A percentile compares a stretch with the other conserved stretches of the same genome.
Conservation (phyloP, 2,888 invertebrate species). For the Hoplodrina blanda region DNA sequence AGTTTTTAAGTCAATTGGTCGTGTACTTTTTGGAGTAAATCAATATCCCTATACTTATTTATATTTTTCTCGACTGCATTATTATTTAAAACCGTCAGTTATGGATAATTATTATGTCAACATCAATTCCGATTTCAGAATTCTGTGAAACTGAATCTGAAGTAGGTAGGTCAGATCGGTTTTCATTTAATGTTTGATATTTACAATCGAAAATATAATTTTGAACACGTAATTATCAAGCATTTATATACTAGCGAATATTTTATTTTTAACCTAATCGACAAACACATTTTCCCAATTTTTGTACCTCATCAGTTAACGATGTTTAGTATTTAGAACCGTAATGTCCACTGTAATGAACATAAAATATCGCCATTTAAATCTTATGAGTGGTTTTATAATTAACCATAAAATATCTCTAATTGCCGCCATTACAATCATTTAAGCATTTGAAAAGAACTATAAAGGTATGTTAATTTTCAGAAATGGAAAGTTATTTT, state of each 20-base stretch:
- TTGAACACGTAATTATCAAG: background rate
- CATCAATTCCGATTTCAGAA: background rate
- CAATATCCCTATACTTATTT: too few relatives aligned
- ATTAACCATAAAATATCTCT: slow-evolving; percentile 44
- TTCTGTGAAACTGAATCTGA: background rate
- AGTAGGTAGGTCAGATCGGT: background rate
- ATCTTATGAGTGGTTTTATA: slow-evolving; percentile 25
- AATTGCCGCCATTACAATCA: slow-evolving; percentile 29
- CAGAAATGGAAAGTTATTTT: slow-evolving; percentile 35
- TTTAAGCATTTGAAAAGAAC: slow-evolving; percentile 30
- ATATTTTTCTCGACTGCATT: too few relatives aligned
- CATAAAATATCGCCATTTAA: slow-evolving; percentile 37
- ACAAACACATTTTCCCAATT: background rate
- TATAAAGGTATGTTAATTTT: slow-evolving; percentile 4
- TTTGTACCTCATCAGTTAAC: background rate
- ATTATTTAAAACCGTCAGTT: too few relatives aligned
- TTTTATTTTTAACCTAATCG: background rate
- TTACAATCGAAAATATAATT: slow-evolving; percentile 1
- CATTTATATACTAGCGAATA: background rate
- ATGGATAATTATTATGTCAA: background rate
- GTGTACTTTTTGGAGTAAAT: too few relatives aligned
- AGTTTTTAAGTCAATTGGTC: too few relatives aligned
- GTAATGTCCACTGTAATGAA: slow-evolving; percentile 14
- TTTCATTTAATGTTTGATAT: background rate
- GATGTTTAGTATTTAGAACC: slow-evolving; percentile 3